Conservation (phyloP, 2,888 invertebrate genomes). For the Dryococelus australis region DNA sequence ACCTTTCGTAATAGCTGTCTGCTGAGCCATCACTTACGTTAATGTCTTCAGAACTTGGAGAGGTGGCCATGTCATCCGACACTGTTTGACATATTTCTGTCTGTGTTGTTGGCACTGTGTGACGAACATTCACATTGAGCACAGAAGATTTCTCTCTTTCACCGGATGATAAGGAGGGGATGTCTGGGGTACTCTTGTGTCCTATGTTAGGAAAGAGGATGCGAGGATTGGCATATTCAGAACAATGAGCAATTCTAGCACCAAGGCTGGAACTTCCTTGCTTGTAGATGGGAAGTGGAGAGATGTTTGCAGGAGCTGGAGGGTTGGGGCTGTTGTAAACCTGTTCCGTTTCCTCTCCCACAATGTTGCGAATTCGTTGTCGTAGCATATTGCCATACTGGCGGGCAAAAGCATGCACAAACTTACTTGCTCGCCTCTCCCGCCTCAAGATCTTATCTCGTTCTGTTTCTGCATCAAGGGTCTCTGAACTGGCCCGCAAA, state of each 20-base stretch:
- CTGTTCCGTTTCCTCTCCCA: conserved; percentile 48
- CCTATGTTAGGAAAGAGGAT: conserved; percentile 64
- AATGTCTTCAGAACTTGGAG: conserved; percentile 47
- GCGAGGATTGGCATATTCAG: conserved; percentile 85
- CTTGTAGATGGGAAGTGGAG: conserved; percentile 68
- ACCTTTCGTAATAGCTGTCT: conserved; percentile 78
- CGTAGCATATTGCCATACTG: conserved; percentile 56
- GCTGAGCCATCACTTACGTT: conserved; percentile 61
- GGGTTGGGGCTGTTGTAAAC: conserved; percentile 37
- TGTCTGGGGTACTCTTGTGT: conserved; percentile 49
- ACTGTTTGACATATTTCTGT: not conserved
- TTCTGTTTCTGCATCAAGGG: conserved; percentile 51
- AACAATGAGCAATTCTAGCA: conserved; percentile 78
- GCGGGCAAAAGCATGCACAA: conserved; percentile 55
- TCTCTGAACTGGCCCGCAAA: conserved; percentile 58
- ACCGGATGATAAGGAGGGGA: conserved; percentile 65
- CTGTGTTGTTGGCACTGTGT: conserved; percentile 48
- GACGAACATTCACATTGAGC: conserved; percentile 29
- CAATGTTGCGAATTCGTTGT: conserved; percentile 54
- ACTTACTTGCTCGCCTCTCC: conserved; percentile 49
- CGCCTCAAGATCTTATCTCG: conserved; percentile 44
- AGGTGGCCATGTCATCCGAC: not conserved
- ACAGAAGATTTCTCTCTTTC: conserved; percentile 58
- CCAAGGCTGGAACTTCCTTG: conserved; percentile 85
- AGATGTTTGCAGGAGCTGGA: conserved; percentile 44